These are phyloP conservation scores for Brachionus angularis DNA, from an alignment of 1,140 invertebrate genomes.

Conservation along the genomic window DNA sequence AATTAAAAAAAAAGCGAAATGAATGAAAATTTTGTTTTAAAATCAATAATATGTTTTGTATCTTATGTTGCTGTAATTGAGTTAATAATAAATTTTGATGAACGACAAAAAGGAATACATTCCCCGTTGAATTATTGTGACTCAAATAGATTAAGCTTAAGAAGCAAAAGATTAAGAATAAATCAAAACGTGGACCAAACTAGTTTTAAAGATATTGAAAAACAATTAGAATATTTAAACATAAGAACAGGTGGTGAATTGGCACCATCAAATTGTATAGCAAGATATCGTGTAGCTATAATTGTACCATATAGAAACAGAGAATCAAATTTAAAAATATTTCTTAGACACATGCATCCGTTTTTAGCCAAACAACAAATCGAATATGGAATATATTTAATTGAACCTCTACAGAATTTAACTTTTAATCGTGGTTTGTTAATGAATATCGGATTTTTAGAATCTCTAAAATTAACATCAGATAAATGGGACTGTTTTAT, in stretches of 20 bases:
- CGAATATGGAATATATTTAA: constrained; percentile 50
- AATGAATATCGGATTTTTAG: constrained; percentile 87
- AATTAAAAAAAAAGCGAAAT: no score
- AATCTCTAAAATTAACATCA: constrained; percentile 70
- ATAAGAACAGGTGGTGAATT: constrained; percentile 57
- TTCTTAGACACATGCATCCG: constrained; percentile 50
- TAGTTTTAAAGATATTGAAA: constrained; percentile 6
- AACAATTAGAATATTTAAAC: background rate
- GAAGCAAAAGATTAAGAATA: no score
- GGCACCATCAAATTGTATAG: constrained; percentile 68
- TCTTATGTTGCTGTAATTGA: no score
- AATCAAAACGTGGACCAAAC: no score
- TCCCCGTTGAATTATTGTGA: no score
- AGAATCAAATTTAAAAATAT: constrained; percentile 47
- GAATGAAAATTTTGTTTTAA: no score
- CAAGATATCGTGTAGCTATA: constrained; percentile 60
- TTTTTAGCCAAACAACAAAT: constrained; percentile 49
- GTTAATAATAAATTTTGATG: no score
- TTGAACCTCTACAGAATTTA: constrained; percentile 48
- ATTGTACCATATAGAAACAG: constrained; percentile 48
- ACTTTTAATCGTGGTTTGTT: constrained; percentile 84
- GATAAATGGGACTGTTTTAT: constrained; percentile 77
- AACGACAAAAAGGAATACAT: no score
- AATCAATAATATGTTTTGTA: no score
- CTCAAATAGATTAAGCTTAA: no score